Base-by-base conservation (phyloP, 2,888 invertebrate genomes). In the Apantesis nais region DNA sequence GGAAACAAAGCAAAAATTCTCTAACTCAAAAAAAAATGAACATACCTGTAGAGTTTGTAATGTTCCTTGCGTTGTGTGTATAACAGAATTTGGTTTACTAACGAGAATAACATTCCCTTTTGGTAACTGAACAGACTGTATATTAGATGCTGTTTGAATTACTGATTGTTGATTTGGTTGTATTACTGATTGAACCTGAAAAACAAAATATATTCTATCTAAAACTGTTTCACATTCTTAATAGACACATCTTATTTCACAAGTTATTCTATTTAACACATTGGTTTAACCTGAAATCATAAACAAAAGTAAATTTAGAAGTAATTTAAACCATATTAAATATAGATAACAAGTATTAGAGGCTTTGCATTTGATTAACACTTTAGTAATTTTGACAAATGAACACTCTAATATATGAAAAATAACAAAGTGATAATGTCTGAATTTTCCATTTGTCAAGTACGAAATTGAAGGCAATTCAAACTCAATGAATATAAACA, bases 141-240 rank as follows among this genome's bases (percentile, higher is more conserved):
- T 96, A 90, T 97, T 98, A 69, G 98, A 97, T 78, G 98, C 98
- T 77, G 98, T 98, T 95, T 99, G 99, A 92, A 99, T 99, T 68
- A 99, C 99, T 80, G 98, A 99, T 90, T 98, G 98, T 91, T 98
- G 98, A 92, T 98, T 98, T 78, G 98, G 97, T 95, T 99, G 99
- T 92, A 99, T 99, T 78, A 99, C 99, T 85, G 99, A 98, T 93
- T 99, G 99, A 79, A 98, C 98, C 97, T 98, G 95, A 70, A 96
- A 93, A 73, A 79, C 76, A 25, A 29, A 29, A 8, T 29, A 16
- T 29, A 58, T 58, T 58, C 14, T 16, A 29, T 58, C 58, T 58
- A 75, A 73, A 58, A 75, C 31, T n/a, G 62, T 44, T 67, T 55
- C 70, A 74, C 76, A 25, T 62, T 62, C 39, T 41, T 12, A 65